Conservation (phyloP, 2,113 vertebrate genomes). For the Chaetodon auriga region DNA sequence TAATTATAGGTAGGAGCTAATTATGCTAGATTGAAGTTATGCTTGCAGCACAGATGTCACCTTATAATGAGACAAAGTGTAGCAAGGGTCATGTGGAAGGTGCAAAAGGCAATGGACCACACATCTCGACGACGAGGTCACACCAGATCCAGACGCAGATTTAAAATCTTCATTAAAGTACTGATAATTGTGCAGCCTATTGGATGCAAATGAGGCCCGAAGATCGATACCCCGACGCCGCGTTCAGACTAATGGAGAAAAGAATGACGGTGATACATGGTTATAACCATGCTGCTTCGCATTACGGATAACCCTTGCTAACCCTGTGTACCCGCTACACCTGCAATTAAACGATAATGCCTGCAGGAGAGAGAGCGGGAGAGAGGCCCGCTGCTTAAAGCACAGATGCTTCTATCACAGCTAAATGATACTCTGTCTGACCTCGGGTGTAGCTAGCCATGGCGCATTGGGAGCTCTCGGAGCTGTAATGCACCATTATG, state of each 20-base stretch:
- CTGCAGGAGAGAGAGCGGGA: conserved; percentile 47
- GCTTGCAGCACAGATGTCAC: conserved; percentile 56
- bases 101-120: conserved; percentile 29
- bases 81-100: conserved; percentile 44
- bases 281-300: conserved; percentile 44
- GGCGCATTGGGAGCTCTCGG: conserved; percentile 54
- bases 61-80: conserved; percentile 73
- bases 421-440: conserved; percentile 73
- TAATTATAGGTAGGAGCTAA: conserved; percentile 76
- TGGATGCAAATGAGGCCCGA: conserved; percentile 68
- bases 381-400: conserved; percentile 53
- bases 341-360: conserved; percentile 77
- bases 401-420: conserved; percentile 68
- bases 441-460: conserved; percentile 63
- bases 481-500: conserved; percentile 79
- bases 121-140: conserved; percentile 45
- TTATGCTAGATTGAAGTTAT: conserved; percentile 69
- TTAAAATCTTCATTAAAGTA: conserved; percentile 68
- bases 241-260: conserved; percentile 56
- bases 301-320: conserved; percentile 68
- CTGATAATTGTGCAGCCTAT: conserved; percentile 55
- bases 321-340: conserved; percentile 59
- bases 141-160: conserved; percentile 42
- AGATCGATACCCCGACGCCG: conserved; percentile 56
- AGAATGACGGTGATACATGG: conserved; percentile 56